phyloP scores from a whole-genome alignment of 2,113 vertebrate species.

The Nettapus auritus region DNA sequence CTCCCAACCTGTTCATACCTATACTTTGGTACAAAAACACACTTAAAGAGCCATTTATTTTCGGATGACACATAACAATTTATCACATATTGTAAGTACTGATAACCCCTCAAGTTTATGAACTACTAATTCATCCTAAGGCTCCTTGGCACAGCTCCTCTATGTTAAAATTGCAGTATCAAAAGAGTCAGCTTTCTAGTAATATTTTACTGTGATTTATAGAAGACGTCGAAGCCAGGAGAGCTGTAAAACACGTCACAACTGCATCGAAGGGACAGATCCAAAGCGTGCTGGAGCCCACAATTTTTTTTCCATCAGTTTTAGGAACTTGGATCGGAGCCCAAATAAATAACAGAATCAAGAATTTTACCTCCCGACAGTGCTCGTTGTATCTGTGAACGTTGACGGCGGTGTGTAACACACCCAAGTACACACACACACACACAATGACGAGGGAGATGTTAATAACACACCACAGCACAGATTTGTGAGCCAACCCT shows the following conservation, averaged over 20 bases:
- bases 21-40: neutral
- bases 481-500: neutral
- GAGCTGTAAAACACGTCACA: neutral
- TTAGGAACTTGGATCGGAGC: neutral
- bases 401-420: neutral
- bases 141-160: neutral
- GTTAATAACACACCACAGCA: neutral
- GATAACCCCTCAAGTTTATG: neutral
- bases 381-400: neutral
- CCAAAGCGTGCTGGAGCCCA: neutral
- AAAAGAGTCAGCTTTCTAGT: neutral
- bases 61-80: neutral
- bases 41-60: constrained; percentile 2
- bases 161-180: neutral
- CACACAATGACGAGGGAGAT: neutral
- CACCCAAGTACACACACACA: neutral
- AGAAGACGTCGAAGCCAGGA: neutral
- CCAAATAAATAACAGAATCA: neutral
- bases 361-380: neutral
- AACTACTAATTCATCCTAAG: neutral
- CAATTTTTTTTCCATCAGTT: neutral
- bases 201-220: neutral
- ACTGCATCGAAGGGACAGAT: neutral
- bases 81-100: neutral
- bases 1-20: neutral